A percentile compares a stretch with the other conserved stretches of the same genome.
phyloP scores from a whole-genome alignment of 2,113 vertebrate genomes.

The Ophiodon elongatus region DNA sequence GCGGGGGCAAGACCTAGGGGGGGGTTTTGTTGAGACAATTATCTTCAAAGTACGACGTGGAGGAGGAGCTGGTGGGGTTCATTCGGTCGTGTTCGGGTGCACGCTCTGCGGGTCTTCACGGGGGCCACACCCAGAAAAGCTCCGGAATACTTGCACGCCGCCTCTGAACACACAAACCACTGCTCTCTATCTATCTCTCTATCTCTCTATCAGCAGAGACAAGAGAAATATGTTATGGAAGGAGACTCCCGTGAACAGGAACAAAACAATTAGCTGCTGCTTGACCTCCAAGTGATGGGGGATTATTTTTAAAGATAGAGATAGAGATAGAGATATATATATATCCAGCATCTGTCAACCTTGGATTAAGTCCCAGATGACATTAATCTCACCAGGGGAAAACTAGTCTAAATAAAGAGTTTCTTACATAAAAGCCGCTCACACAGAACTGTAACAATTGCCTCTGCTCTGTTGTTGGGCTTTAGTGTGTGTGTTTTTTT shows the following conservation, averaged over 20 bases:
- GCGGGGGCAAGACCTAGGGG: neutral
- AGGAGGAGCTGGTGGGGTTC: slow-evolving; percentile 9
- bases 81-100: neutral
- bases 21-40: slow-evolving; percentile 19
- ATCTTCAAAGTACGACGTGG: slow-evolving; percentile 35
- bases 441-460: neutral
- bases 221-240: neutral
- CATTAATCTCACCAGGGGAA: neutral
- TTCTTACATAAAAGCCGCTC: neutral
- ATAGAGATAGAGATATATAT: too few species aligned
- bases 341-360: slow-evolving; percentile 11
- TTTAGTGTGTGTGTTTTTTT: too few species aligned
- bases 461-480: neutral
- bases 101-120: neutral
- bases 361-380: slow-evolving; percentile 5
- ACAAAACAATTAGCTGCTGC: slow-evolving; percentile 1
- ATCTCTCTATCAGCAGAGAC: too few species aligned
- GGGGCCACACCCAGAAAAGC: neutral
- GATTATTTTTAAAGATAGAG: too few species aligned
- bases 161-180: slow-evolving; percentile 4
- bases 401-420: slow-evolving; percentile 2
- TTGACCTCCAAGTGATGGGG: neutral
- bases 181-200: too few species aligned
- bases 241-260: neutral
- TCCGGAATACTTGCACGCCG: neutral